Base-by-base conservation (phyloP, 2,113 vertebrate species). In the Nesoenas mayeri region DNA sequence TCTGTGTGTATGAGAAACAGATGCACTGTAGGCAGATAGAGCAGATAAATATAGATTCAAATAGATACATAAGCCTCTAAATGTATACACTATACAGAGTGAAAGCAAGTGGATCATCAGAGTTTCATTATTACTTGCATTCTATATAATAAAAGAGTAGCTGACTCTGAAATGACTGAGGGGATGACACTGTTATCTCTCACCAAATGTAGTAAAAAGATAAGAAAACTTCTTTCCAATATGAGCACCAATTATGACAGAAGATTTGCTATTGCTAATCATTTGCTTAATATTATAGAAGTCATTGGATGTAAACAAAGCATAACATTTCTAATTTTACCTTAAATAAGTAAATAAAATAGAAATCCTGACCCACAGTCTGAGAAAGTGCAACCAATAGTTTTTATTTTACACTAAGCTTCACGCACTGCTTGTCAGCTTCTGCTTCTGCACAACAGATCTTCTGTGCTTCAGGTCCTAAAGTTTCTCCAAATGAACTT, bases 1-100 rank as follows among this genome's bases (percentile, higher is more conserved):
- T 97, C 97, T 98, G 97, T 97, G 98, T 97, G 94, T 98, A 97
- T 97, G 89, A 97, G 97, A 98, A 98, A 98, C 98, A 98, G 98
- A 98, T 98, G 98, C 97, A 98, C 95, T 96, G 98, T 98, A 98
- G 98, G 98, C 98, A 98, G 98, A 98, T 97, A 97, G 98, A 95
- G 97, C 89, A 96, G 97, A 98, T 98, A 98, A 98, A 98, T 98
- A 98, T 98, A 98, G 97, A 97, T 98, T 92, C 96, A 97, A 98
- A 98, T 97, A 97, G 97, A 98, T 97, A 97, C 97, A 96, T 96
- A 97, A 98, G 96, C 93, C 95, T 98, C 97, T 98, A 98, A 98
- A 98, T 98, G 98, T 57, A 98, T 98, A 88, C 22, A 77, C 95
- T 97, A 92, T 98, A 98, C 97, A 96, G 95, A 96, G 93, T 88